phyloP scores from a whole-genome alignment of 1,140 invertebrate genomes.

The Drosophila murphyi region DNA sequence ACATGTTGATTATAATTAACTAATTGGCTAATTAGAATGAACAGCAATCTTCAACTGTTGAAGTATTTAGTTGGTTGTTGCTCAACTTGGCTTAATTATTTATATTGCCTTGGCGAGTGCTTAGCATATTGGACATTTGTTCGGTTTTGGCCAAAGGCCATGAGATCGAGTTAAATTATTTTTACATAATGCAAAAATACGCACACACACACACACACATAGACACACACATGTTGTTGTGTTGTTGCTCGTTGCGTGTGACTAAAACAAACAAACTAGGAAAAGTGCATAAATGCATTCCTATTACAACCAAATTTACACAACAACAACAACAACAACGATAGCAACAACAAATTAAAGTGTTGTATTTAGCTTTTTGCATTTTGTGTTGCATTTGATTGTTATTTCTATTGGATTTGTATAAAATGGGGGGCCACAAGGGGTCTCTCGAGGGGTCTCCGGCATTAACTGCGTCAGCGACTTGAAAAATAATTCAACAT shows the following conservation, averaged over 20 bases:
- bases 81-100: background rate
- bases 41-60: too few relatives aligned
- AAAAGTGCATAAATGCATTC: slow-evolving; percentile 68
- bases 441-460: slow-evolving; percentile 46
- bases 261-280: slow-evolving; percentile 19
- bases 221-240: background rate
- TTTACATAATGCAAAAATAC: slow-evolving; percentile 44
- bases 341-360: slow-evolving; percentile 20
- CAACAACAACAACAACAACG: slow-evolving; percentile 15
- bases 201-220: too few relatives aligned
- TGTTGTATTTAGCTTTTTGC: slow-evolving; percentile 58
- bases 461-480: slow-evolving; percentile 81
- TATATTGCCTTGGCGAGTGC: background rate
- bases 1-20: slow-evolving; percentile 5
- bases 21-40: slow-evolving; percentile 14
- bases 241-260: slow-evolving; percentile 39
- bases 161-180: slow-evolving; percentile 7
- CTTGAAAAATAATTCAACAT: slow-evolving; percentile 82
- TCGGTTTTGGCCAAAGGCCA: slow-evolving; percentile 13
- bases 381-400: slow-evolving; percentile 25
- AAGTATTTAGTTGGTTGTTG: too few relatives aligned
- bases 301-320: slow-evolving; percentile 68
- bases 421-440: slow-evolving; percentile 42
- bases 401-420: slow-evolving; percentile 82
- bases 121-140: background rate